These are phyloP conservation scores for Ganaspis sp. DNA, from an alignment of 1,140 invertebrate species.

Conservation along the genomic window DNA sequence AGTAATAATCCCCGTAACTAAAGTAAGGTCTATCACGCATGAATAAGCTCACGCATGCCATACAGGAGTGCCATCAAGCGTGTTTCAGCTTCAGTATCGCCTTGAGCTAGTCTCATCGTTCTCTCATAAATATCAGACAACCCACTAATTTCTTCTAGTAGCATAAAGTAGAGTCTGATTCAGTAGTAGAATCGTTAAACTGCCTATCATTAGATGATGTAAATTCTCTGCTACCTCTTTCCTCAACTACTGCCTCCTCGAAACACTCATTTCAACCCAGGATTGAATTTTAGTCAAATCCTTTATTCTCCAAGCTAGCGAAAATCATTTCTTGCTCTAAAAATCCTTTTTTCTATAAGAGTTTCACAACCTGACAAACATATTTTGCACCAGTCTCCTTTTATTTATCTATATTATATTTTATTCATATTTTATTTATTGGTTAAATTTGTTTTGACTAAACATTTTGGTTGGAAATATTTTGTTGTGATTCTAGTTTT, in stretches of 20 bases:
- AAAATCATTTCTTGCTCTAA: too few species aligned
- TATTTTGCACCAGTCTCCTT: too few species aligned
- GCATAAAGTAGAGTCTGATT: neutral
- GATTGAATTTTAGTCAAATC: neutral
- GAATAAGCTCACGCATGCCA: conserved; percentile 3
- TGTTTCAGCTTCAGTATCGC: neutral
- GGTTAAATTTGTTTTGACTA: too few species aligned
- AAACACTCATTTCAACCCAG: neutral
- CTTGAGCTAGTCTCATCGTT: conserved; percentile 9
- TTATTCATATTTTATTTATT: too few species aligned
- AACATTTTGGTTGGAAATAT: too few species aligned
- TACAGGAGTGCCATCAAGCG: neutral
- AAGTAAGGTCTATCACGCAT: conserved; percentile 1
- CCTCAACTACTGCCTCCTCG: neutral
- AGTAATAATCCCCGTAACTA: conserved; percentile 13
- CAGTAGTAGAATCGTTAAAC: neutral
- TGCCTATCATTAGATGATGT: neutral
- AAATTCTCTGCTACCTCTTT: neutral
- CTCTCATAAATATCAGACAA: conserved; percentile 9
- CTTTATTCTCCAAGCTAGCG: too few species aligned
- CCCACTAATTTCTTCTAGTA: conserved; percentile 9
- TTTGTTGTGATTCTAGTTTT: too few species aligned
- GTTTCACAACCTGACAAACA: too few species aligned
- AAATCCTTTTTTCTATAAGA: too few species aligned
- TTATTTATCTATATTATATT: too few species aligned